Percentiles rank a stretch among this genome's conserved stretches.
Conservation (phyloP, 1,140 invertebrate species). For the Neodiprion lecontei region DNA sequence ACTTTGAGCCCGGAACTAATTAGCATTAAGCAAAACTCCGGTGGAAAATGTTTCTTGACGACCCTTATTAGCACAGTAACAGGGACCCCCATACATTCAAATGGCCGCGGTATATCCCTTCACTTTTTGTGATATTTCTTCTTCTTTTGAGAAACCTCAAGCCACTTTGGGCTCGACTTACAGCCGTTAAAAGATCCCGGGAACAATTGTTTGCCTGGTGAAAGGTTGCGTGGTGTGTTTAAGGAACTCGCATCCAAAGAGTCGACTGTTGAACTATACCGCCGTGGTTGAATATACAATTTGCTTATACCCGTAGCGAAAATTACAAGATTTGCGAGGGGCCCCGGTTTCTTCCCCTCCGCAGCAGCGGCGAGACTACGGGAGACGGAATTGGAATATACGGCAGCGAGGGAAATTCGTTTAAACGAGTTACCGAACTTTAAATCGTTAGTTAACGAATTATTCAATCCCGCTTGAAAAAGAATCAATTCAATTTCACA, state of each 20-base stretch:
- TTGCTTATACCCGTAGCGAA: too few species aligned
- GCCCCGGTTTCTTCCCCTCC: too few species aligned
- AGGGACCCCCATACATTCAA: not conserved
- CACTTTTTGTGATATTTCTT: not conserved
- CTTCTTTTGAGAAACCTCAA: not conserved
- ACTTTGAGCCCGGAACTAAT: conserved; percentile 13
- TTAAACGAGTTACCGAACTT: too few species aligned
- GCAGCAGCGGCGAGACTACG: too few species aligned
- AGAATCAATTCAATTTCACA: not conserved
- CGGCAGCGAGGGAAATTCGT: too few species aligned
- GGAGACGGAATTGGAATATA: too few species aligned
- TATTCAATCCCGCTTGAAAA: not conserved
- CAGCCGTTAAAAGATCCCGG: not conserved
- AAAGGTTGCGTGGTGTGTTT: too few species aligned
- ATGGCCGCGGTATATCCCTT: not conserved
- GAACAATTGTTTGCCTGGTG: not conserved
- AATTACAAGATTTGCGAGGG: too few species aligned
- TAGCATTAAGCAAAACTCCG: conserved; percentile 15
- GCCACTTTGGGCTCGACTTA: not conserved
- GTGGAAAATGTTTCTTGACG: conserved; percentile 12
- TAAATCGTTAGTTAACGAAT: not conserved
- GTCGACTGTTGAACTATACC: too few species aligned
- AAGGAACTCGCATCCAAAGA: too few species aligned
- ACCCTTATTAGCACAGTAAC: conserved; percentile 11
- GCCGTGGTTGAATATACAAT: too few species aligned